Conservation (phyloP, 1,140 invertebrate genomes). For the Saxidomus purpurata region DNA sequence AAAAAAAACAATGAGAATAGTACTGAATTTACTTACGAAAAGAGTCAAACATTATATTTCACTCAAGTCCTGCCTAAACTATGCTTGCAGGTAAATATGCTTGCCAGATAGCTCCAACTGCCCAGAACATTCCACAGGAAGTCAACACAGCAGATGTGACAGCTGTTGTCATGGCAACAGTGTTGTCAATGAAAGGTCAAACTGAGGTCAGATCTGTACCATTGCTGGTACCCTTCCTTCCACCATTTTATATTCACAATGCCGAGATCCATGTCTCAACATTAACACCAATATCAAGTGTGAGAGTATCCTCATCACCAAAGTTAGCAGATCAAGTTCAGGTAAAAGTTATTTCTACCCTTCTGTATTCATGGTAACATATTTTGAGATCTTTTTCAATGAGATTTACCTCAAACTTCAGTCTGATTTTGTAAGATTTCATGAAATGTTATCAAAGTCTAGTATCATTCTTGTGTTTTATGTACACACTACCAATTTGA, state of each 20-base stretch:
- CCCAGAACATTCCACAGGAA: constrained; percentile 61
- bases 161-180: constrained; percentile 73
- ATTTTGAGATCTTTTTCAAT: no score
- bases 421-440: no score
- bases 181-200: constrained; percentile 74
- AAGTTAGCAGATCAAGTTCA: constrained; percentile 74
- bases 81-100: constrained; percentile 78
- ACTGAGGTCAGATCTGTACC: constrained; percentile 73
- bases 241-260: constrained; percentile 84
- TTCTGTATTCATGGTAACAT: no score
- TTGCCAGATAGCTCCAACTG: constrained; percentile 73
- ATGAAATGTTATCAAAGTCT: no score
- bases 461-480: no score
- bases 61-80: no score
- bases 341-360: constrained; percentile 71
- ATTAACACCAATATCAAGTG: constrained; percentile 70
- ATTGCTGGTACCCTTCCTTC: constrained; percentile 80
- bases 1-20: no score
- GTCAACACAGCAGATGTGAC: constrained; percentile 78
- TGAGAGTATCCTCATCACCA: constrained; percentile 77
- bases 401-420: no score
- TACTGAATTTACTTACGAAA: no score
- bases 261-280: constrained; percentile 81
- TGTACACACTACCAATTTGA: no score
- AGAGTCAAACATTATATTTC: no score